Evolutionary conservation across 2,113 vertebrate genomes (phyloP), one percentile per base, ranked within the genome.

Genomic region (Sigmodon hispidus): DNA sequence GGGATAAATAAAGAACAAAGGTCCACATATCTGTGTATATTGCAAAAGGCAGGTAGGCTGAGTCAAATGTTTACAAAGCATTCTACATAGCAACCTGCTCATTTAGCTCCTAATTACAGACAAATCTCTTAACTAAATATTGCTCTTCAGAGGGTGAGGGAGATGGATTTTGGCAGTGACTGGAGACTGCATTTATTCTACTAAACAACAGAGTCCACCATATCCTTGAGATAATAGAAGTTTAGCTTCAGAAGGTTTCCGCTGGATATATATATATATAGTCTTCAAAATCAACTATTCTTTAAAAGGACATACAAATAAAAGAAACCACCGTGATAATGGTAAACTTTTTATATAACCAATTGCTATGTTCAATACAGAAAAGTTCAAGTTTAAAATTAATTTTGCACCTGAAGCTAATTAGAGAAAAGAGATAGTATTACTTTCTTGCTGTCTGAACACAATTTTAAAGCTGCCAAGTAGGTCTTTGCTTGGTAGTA

Each of bases 331-430:
- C 36, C 21, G 43, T 34, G 34, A 52, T 93, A 91, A 96, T 79
- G 81, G 21, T 34, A 70, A 65, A 83, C 75, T 45, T 87, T 72
- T 76, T 73, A 43, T 43, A 79, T 77, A 97, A 84, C 55, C 3
- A 10, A 92, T 97, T 90, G 83, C 76, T 93, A 3, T 94, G 94
- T 90, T 97, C 61, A 93, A 65, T 48, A 29, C 50, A 93, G 84
- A n/a, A 80, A 80, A 92, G 73, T 93, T 96, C 77, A 87, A 95
- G 67, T 95, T 96, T 95, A 97, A 97, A 97, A 97, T 89, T 94
- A 97, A 93, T 94, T 75, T 69, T 96, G 90, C 94, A 97, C 96
- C 96, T 97, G 95, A 97, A 97, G 90, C 52, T 92, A 97, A 91
- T 97, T 97, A 97, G 90, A 96, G 70, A 5, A 93, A 8, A 96